phyloP scores from a whole-genome alignment of 30 jellyfish, hydroid and myxozoan genomes.

The Aurelia sp. region DNA sequence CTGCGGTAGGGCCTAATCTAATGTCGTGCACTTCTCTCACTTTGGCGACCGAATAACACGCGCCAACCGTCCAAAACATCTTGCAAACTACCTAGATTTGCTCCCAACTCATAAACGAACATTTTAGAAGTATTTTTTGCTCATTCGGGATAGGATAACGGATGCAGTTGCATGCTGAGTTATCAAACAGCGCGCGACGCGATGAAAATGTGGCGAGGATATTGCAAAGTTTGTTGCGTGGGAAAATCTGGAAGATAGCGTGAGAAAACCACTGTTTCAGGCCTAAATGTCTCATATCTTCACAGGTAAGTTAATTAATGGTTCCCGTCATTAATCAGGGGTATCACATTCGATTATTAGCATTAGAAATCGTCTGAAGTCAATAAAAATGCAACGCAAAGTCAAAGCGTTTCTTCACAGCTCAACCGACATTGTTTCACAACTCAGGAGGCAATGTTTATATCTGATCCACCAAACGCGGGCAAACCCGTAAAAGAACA shows the following conservation, averaged over 20 bases:
- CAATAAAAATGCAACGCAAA: too few species aligned
- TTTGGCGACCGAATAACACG: background rate
- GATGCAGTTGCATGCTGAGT: constrained; percentile 16
- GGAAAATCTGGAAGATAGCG: constrained; percentile 72
- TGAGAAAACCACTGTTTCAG: constrained; percentile 74
- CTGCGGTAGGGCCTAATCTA: constrained; percentile 45
- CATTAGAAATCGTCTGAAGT: too few species aligned
- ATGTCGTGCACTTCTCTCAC: constrained; percentile 6
- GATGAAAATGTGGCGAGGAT: constrained; percentile 44
- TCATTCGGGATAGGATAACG: background rate
- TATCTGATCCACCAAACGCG: constrained; percentile 34
- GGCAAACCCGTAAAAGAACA: constrained; percentile 45
- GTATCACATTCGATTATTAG: too few species aligned
- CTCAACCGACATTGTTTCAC: constrained; percentile 1
- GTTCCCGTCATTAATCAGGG: background rate
- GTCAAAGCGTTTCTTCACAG: too few species aligned
- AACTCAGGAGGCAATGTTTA: constrained; percentile 32
- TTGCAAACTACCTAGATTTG: background rate
- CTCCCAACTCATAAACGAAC: background rate
- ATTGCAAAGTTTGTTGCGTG: constrained; percentile 76
- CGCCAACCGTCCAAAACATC: background rate
- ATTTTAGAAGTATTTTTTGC: background rate
- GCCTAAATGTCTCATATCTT: constrained; percentile 13
- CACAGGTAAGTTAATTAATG: background rate
- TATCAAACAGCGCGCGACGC: constrained; percentile 47